Conservation (phyloP, 1,140 invertebrate genomes). For the Lanistes nyassanus region DNA sequence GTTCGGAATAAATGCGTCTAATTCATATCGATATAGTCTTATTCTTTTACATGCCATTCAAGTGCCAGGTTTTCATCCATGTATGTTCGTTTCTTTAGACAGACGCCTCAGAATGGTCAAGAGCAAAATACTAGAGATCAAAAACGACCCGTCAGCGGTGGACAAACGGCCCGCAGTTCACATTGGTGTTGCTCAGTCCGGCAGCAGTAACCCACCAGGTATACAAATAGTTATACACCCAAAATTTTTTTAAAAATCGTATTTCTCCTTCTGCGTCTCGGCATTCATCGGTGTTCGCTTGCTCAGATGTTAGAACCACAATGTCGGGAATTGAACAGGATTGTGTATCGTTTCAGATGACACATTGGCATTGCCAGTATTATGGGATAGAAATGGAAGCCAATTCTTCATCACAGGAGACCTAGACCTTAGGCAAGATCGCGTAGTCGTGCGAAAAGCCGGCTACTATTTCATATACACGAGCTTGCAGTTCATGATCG, state of each 20-base stretch:
- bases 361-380: not conserved
- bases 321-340: not conserved
- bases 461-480: constrained; percentile 17
- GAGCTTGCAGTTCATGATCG: not conserved
- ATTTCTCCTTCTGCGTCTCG: not conserved
- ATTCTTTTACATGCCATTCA: not conserved
- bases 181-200: not conserved
- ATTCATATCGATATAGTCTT: not conserved
- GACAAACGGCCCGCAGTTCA: not conserved
- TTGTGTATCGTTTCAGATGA: not conserved
- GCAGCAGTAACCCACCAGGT: not conserved
- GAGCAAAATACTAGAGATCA: not conserved
- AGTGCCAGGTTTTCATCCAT: not conserved
- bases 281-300: not conserved
- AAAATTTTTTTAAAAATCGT: not conserved
- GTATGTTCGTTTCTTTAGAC: not conserved
- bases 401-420: not conserved
- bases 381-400: not conserved
- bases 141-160: not conserved
- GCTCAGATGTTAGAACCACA: not conserved
- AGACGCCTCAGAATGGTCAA: not conserved
- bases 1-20: not conserved
- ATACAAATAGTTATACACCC: not conserved
- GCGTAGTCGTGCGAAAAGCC: not conserved
- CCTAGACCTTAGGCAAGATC: not conserved